Percentiles rank a stretch among this genome's conserved stretches.
phyloP scores from a whole-genome alignment of 2,113 vertebrate genomes.

The Scolopax mira region DNA sequence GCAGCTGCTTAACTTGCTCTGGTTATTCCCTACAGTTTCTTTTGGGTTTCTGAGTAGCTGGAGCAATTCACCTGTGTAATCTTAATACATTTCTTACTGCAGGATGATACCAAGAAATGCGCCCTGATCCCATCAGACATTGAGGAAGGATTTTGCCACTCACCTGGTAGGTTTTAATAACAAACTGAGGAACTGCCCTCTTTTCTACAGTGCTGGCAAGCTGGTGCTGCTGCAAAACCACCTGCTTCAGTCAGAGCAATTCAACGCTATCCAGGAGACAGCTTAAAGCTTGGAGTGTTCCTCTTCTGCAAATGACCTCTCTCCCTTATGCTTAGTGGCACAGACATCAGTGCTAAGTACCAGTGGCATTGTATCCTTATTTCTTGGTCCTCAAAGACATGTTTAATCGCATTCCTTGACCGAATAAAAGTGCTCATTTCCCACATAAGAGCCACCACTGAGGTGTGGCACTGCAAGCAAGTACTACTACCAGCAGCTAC shows the following conservation, averaged over 20 bases:
- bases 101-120: neutral
- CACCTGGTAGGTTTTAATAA: neutral
- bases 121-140: neutral
- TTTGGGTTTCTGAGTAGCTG: neutral
- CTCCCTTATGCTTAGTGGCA: neutral
- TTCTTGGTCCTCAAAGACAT: neutral
- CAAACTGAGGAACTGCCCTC: neutral
- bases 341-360: neutral
- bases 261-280: neutral
- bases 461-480: neutral
- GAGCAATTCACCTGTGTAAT: fast-evolving
- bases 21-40: neutral
- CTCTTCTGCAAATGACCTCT: neutral
- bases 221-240: neutral
- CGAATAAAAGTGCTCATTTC: neutral
- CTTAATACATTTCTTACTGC: neutral
- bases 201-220: neutral
- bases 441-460: neutral
- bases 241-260: neutral
- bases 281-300: neutral
- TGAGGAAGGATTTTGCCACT: neutral
- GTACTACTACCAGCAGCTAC: neutral
- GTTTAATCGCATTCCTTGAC: neutral
- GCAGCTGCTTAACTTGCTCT: neutral
- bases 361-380: neutral